These are phyloP conservation scores for Zoroaster sp. DNA, from an alignment of 53 echinoderm and acorn worm genomes.

Conservation along the genomic window DNA sequence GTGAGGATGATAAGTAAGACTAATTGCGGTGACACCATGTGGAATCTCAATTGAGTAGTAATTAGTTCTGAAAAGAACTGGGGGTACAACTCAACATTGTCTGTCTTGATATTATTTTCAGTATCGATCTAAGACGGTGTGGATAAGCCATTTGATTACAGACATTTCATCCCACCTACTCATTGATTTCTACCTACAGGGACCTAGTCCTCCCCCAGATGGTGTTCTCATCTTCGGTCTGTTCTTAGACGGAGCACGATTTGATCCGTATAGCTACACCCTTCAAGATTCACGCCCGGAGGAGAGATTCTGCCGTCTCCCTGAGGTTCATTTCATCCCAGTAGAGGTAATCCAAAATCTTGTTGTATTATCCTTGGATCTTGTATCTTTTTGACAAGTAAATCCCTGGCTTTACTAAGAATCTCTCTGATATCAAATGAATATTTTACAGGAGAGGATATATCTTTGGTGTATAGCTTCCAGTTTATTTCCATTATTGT, in stretches of 20 bases:
- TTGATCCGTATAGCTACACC: slow-evolving; percentile 69
- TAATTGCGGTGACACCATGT: too few species aligned
- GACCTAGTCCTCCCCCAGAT: slow-evolving; percentile 72
- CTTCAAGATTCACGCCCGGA: slow-evolving; percentile 88
- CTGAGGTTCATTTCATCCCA: slow-evolving; percentile 91
- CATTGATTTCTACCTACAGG: slow-evolving; percentile 54
- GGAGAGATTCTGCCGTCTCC: slow-evolving; percentile 84
- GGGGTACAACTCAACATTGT: too few species aligned
- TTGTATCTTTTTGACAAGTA: not conserved
- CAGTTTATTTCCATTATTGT: too few species aligned
- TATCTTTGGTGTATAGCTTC: too few species aligned
- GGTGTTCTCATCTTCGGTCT: slow-evolving; percentile 92
- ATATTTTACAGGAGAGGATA: too few species aligned
- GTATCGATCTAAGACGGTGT: too few species aligned
- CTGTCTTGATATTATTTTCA: too few species aligned
- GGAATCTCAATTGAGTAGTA: too few species aligned
- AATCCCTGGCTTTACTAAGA: not conserved
- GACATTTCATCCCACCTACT: not conserved
- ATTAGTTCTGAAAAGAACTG: too few species aligned
- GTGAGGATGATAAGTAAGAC: too few species aligned
- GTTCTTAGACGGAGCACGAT: slow-evolving; percentile 91
- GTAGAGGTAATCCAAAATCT: slow-evolving; percentile 68
- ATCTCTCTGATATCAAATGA: too few species aligned
- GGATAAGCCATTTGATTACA: too few species aligned
- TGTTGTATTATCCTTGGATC: not conserved